Evolutionary conservation across 35 echinoderm and acorn worm genomes (phyloP).

Genomic region (Stichopus chloronotus): DNA sequence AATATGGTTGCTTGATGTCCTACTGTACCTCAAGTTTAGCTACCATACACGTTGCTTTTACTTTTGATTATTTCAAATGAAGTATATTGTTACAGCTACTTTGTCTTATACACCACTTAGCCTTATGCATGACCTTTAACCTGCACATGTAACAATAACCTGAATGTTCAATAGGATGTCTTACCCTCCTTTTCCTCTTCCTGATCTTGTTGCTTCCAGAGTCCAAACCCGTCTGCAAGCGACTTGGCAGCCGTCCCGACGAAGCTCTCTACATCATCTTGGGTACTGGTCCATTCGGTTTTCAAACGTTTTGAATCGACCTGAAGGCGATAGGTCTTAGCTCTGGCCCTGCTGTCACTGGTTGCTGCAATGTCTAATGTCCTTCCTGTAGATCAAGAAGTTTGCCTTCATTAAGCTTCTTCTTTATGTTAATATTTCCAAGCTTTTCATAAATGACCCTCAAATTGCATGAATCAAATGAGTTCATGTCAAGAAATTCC

Average conservation of each 20-base stretch:
- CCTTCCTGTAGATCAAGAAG: background rate
- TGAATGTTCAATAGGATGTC: background rate
- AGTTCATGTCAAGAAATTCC: background rate
- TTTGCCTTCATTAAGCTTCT: no score
- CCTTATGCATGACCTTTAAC: no score
- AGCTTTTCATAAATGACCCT: no score
- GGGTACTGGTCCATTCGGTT: constrained; percentile 6
- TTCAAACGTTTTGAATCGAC: background rate
- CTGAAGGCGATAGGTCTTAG: background rate
- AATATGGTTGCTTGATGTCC: no score
- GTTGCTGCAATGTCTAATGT: constrained; percentile 6
- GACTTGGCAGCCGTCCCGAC: background rate
- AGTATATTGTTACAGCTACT: no score
- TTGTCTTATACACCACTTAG: no score
- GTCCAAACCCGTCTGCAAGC: background rate
- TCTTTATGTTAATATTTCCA: no score
- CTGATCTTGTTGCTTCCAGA: background rate
- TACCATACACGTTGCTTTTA: no score
- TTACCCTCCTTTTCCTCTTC: background rate
- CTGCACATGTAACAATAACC: no score
- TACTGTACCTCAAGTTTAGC: no score
- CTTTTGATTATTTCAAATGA: no score
- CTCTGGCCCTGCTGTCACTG: background rate
- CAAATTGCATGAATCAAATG: no score
- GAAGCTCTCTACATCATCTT: constrained; percentile 8